These are phyloP conservation scores for Alsophila aescularia DNA, from an alignment of 2,888 invertebrate genomes.

Conservation along the genomic window DNA sequence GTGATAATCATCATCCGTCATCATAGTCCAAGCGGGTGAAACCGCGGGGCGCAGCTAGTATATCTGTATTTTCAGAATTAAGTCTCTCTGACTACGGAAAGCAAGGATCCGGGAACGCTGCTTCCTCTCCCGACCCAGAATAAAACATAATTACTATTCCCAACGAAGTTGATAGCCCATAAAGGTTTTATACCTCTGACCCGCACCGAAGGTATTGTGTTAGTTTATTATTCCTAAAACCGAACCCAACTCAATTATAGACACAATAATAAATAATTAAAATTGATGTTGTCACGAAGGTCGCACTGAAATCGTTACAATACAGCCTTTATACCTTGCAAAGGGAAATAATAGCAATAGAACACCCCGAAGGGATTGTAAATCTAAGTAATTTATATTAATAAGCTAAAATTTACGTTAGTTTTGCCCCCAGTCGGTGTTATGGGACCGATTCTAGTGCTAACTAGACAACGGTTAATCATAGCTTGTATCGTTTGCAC, in stretches of 20 bases:
- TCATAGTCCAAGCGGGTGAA: no score
- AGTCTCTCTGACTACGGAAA: no score
- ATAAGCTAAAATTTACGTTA: slow-evolving; percentile 73
- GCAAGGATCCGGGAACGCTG: no score
- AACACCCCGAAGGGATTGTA: slow-evolving; percentile 74
- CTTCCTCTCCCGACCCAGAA: background rate
- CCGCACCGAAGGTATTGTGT: slow-evolving; percentile 22
- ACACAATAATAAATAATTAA: slow-evolving; percentile 62
- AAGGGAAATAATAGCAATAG: slow-evolving; percentile 71
- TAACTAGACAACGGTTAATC: slow-evolving; percentile 67
- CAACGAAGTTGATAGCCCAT: slow-evolving; percentile 5
- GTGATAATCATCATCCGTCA: no score
- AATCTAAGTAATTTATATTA: slow-evolving; percentile 81
- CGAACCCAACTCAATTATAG: slow-evolving; percentile 48
- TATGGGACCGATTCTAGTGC: slow-evolving; percentile 68
- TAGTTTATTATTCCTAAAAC: slow-evolving; percentile 33
- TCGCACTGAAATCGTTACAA: slow-evolving; percentile 53
- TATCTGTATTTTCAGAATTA: no score
- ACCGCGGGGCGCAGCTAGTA: no score
- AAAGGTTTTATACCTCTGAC: slow-evolving; percentile 25
- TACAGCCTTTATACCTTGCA: slow-evolving; percentile 59
- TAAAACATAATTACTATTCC: background rate
- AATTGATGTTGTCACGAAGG: slow-evolving; percentile 62
- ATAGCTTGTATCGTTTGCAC: slow-evolving; percentile 47
- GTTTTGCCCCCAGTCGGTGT: slow-evolving; percentile 69